Percentiles rank a stretch among this genome's conserved stretches.
phyloP scores from a whole-genome alignment of 2,797 vertebrate genomes.

The Antennarius maculatus region DNA sequence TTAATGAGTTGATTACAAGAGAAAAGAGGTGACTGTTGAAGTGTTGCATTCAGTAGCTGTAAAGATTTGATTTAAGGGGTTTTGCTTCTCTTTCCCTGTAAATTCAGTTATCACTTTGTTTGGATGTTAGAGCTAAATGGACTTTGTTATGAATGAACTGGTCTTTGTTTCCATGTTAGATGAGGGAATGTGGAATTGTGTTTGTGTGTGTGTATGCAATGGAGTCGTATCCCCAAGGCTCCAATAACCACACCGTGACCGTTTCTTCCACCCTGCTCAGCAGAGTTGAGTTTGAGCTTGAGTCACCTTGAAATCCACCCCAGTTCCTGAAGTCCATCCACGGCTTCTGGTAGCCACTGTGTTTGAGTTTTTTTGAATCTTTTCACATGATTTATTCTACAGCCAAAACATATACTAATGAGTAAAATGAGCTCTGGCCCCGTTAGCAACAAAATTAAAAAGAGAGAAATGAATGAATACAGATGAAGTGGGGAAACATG shows the following conservation, averaged over 20 bases:
- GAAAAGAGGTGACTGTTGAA: constrained; percentile 53
- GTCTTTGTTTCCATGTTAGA: background rate
- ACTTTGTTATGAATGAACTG: constrained; percentile 27
- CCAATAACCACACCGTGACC: constrained; percentile 5
- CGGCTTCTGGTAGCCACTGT: constrained; percentile 9
- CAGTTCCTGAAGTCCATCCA: constrained; percentile 26
- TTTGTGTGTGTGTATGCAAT: constrained; percentile 16
- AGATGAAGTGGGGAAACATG: background rate
- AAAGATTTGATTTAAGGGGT: constrained; percentile 55
- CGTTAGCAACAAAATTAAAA: background rate
- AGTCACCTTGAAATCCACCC: constrained; percentile 66
- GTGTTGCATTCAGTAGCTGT: constrained; percentile 40
- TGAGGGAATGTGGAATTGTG: background rate
- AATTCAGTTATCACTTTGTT: constrained; percentile 48
- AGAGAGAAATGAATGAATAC: no score
- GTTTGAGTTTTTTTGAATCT: background rate
- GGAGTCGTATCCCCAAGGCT: constrained; percentile 28
- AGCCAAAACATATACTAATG: background rate
- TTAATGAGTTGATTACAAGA: constrained; percentile 52
- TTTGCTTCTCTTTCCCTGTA: constrained; percentile 49
- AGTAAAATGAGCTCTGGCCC: background rate
- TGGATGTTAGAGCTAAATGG: constrained; percentile 14
- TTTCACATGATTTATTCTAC: background rate
- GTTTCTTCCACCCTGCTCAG: constrained; percentile 21
- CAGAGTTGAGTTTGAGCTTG: constrained; percentile 33